Conservation (phyloP, 1,140 invertebrate genomes). For the Coboldia fuscipes region DNA sequence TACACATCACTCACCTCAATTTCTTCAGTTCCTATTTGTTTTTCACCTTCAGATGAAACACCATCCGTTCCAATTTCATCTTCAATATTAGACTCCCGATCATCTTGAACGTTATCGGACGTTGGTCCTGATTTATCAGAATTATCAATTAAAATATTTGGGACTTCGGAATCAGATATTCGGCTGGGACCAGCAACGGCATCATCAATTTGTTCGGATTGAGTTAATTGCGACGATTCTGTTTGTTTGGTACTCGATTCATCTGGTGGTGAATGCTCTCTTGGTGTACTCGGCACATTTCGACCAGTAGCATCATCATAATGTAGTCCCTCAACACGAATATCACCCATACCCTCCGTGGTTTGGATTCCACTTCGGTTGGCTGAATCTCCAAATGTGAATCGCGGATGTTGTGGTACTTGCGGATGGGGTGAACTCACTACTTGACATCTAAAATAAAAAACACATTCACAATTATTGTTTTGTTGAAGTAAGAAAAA, state of each 20-base stretch:
- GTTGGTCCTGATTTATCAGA: constrained; percentile 4
- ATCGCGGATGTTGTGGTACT: constrained; percentile 28
- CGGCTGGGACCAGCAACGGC: not conserved
- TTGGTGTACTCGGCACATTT: constrained; percentile 47
- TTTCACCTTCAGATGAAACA: constrained; percentile 36
- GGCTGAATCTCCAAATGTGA: constrained; percentile 44
- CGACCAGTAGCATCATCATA: constrained; percentile 43
- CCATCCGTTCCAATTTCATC: constrained; percentile 21
- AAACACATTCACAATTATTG: constrained; percentile 8
- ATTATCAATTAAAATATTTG: not conserved
- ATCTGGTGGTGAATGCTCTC: constrained; percentile 38
- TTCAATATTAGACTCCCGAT: constrained; percentile 11
- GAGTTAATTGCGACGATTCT: constrained; percentile 12
- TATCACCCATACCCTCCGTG: constrained; percentile 49
- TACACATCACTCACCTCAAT: constrained; percentile 16
- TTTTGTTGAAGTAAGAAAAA: not conserved
- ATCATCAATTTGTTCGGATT: too few species aligned
- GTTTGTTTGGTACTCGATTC: constrained; percentile 14
- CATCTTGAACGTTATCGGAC: constrained; percentile 6
- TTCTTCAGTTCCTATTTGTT: constrained; percentile 25
- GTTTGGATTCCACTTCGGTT: constrained; percentile 14
- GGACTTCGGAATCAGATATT: too few species aligned
- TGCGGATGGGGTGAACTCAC: constrained; percentile 69
- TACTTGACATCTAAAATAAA: constrained; percentile 78
- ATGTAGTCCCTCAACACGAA: constrained; percentile 38